These are phyloP conservation scores for Turritopsis rubra DNA, from an alignment of 30 jellyfish, hydroid and myxozoan genomes.

Conservation along the genomic window DNA sequence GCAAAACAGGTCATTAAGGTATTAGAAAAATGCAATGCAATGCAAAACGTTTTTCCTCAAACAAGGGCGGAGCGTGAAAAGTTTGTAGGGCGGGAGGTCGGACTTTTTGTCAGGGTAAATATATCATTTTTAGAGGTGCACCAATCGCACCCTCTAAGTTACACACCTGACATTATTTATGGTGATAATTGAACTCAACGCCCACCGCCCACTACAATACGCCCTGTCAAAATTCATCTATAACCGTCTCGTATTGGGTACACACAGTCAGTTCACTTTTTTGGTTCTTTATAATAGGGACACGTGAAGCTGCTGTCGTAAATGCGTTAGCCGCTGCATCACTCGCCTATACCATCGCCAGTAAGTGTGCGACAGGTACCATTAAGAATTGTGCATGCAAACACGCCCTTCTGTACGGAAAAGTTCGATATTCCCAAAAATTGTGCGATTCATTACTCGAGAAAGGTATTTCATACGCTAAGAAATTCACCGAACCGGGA, in stretches of 20 bases:
- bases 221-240: too few relatives aligned
- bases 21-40: not conserved
- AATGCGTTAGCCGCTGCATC: not conserved
- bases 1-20: not conserved
- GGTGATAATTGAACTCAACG: too few relatives aligned
- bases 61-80: too few relatives aligned
- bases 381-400: not conserved
- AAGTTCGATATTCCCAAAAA: not conserved
- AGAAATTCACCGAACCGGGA: not conserved
- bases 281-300: not conserved
- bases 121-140: too few relatives aligned
- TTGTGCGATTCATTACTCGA: not conserved
- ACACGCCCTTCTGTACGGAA: not conserved
- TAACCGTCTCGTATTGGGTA: too few relatives aligned
- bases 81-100: too few relatives aligned
- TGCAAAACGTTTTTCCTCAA: too few relatives aligned
- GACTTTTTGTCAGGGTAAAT: too few relatives aligned
- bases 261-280: not conserved
- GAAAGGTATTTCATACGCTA: not conserved
- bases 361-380: conserved; percentile 9
- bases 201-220: too few relatives aligned
- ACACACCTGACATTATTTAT: too few relatives aligned
- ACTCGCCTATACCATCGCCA: conserved; percentile 4
- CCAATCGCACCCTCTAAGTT: too few relatives aligned
- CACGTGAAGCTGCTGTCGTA: not conserved